Evolutionary conservation across 2,113 vertebrate genomes (phyloP).

Genomic region (Bos javanicus): DNA sequence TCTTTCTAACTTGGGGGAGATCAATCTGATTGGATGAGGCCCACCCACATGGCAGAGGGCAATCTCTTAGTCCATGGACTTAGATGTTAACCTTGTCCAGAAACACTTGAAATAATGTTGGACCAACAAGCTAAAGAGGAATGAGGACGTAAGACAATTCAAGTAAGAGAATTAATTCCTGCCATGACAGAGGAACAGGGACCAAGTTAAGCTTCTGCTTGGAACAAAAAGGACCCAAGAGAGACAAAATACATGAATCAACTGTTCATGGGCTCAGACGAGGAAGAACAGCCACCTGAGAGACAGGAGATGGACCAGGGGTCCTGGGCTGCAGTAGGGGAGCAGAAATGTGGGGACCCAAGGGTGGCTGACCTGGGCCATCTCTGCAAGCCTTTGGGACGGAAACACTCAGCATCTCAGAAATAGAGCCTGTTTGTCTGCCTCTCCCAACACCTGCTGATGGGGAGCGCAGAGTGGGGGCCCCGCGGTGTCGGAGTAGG

Average conservation of each 20-base stretch:
- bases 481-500: background rate
- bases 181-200: background rate
- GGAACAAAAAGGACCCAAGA: background rate
- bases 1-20: background rate
- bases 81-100: background rate
- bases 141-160: background rate
- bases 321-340: background rate
- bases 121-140: background rate
- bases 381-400: background rate
- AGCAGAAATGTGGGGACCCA: fast-evolving
- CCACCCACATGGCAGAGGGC: background rate
- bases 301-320: background rate
- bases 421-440: background rate
- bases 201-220: background rate
- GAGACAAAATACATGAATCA: background rate
- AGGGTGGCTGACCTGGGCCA: fast-evolving
- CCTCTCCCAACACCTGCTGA: background rate
- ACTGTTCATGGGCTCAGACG: background rate
- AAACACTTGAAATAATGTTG: background rate
- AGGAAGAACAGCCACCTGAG: background rate
- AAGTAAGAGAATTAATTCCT: background rate
- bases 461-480: background rate
- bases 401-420: fast-evolving
- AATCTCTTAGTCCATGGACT: fast-evolving
- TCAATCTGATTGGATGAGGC: background rate